Base-by-base conservation (phyloP, 2,888 invertebrate genomes). In the Hypsopygia costalis region DNA sequence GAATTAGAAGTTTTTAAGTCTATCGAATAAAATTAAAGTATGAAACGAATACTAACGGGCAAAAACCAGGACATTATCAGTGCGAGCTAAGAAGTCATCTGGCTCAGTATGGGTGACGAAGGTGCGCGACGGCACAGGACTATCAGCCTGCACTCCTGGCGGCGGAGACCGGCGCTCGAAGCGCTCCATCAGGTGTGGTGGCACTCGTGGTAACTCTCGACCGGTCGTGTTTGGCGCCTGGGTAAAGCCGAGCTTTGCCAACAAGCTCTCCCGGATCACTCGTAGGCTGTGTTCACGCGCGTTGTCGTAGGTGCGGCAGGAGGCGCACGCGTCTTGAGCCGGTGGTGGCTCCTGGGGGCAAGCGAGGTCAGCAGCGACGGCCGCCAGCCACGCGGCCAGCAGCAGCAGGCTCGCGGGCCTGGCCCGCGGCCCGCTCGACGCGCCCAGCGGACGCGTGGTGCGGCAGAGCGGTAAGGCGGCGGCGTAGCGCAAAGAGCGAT, bases 21-120 rank as follows among this genome's bases (percentile, higher is more conserved):
- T 6, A 16, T 16, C 2, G 3, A 12, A 10, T 7, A 22, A 6
- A 34, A 22, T 11, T 6, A 11, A 22, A 34, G 22, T n/a, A 10
- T 25, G 11, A 25, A 11, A 29, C 69, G 62, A 58, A 75, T 90
- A 90, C 91, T 90, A 90, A 91, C 90, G 93, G 64, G 92, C 92
- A 82, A 94, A 94, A 55, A 92, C 91, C 74, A 93, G 81, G 61
- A 93, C 90, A 66, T 91, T 91, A 71, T 93, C 91, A 46, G 93
- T 92, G 63, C 91, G 91, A 55, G 92, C 91, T 63, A 92, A 91
- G 81, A 91, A 92, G 72, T 93, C 92, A 64, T 93, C 93, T 50
- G 72, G 91, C 89, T 74, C 93, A 81, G 71, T 91, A 82, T 73
- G 91, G 75, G 76, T 88, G 81, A 77, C 90, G 70, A 76, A 81